Base-by-base conservation (phyloP, 1,140 invertebrate species). In the Aleiodes sp. region DNA sequence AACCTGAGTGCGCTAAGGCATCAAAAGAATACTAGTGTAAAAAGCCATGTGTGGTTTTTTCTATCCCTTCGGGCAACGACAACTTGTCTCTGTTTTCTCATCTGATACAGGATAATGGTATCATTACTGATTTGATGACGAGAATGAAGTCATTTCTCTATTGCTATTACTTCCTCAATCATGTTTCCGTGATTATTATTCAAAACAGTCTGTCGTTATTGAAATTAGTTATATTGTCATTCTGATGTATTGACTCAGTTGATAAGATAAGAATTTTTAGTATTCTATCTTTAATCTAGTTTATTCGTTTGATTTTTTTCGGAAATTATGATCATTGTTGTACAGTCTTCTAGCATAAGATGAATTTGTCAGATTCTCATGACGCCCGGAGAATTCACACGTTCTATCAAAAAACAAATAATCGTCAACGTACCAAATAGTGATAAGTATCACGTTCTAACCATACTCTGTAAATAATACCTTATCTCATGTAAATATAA, bases 1-100 rank as follows among this genome's bases (percentile, higher is more conserved):
- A 68, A 68, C 66, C 28, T 68, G 28, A 68, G 66, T 68, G 59
- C 39, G 57, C n/a, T 43, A 37, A 57, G 26, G 12, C 24, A 59
- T 29, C 28, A 29, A 59, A 31, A 29, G n/a, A n/a, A 14, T n/a
- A 59, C 4, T n/a, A n/a, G 26, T 29, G n/a, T 29, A 59, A 59
- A 59, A 31, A 33, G 29, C n/a, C 28, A 31, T 59, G 28, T 14
- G 12, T 19, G 6, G 28, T 59, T 10, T 29, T 59, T 29, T 29
- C n/a, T n/a, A n/a, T n/a, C n/a, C n/a, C n/a, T n/a, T n/a, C n/a
- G n/a, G n/a, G n/a, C n/a, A n/a, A n/a, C n/a, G n/a, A n/a, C n/a
- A n/a, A n/a, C n/a, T 59, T 24, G 4, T 59, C 28, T 59, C 29
- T 59, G 29, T 59, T 26, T 14, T n/a, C 29, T 31, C 16, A 10